Conservation (phyloP, 2,888 invertebrate genomes). For the Polyommatus iphigenia region DNA sequence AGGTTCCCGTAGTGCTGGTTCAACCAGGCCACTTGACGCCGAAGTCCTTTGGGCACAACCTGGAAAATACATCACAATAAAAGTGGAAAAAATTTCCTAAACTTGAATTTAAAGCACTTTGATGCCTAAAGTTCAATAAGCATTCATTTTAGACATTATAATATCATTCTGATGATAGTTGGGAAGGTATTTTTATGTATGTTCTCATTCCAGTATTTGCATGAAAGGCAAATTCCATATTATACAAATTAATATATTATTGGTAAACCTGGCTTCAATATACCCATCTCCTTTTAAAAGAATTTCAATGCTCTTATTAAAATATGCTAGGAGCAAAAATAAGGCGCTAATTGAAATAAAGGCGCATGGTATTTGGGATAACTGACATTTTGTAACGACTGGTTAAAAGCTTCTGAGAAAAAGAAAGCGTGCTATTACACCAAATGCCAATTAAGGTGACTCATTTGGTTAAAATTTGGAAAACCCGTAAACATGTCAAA, state of each 20-base stretch:
- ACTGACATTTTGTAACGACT: background rate
- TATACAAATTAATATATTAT: background rate
- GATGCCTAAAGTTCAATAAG: background rate
- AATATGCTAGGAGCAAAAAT: too few species aligned
- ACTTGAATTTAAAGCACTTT: too few species aligned
- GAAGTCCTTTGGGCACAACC: constrained; percentile 62
- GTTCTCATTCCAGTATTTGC: too few species aligned
- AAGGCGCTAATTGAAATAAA: background rate
- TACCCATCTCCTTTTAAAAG: background rate
- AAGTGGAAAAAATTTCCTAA: background rate
- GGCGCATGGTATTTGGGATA: background rate
- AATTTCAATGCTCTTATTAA: too few species aligned
- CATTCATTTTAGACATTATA: too few species aligned
- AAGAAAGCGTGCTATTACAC: too few species aligned
- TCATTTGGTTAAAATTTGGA: background rate
- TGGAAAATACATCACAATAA: background rate
- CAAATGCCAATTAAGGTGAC: background rate
- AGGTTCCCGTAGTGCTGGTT: constrained; percentile 62
- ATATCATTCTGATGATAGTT: too few species aligned
- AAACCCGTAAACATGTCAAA: background rate
- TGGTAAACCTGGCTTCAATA: background rate
- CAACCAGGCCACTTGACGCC: constrained; percentile 59
- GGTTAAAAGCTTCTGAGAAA: background rate
- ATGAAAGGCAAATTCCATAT: too few species aligned
- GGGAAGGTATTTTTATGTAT: too few species aligned